These are phyloP conservation scores for Gymnodraco acuticeps DNA, from an alignment of 2,797 vertebrate genomes.

Conservation along the genomic window DNA sequence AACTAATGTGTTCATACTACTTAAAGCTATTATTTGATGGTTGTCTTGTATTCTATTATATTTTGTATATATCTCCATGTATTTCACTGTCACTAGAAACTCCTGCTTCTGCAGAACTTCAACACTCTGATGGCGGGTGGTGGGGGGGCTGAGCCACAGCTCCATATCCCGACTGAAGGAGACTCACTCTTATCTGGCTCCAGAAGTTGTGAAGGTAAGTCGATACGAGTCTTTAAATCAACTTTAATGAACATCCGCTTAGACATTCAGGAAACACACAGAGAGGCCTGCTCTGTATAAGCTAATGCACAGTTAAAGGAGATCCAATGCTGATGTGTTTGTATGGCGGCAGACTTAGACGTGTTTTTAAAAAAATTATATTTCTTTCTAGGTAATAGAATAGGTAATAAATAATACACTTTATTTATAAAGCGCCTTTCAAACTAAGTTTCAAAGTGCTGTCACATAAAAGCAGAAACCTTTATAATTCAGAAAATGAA, in stretches of 20 bases:
- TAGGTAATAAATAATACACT: no score
- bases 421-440: no score
- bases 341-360: not conserved
- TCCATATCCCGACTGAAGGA: constrained; percentile 97
- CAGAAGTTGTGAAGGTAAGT: constrained; percentile 93
- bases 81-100: constrained; percentile 85
- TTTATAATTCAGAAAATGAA: no score
- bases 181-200: constrained; percentile 92
- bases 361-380: not conserved
- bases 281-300: not conserved
- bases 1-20: no score
- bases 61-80: not conserved
- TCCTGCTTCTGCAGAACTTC: constrained; percentile 96
- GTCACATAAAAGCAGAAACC: no score
- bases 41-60: no score
- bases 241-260: not conserved
- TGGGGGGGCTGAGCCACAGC: constrained; percentile 96
- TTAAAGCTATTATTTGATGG: no score
- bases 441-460: no score
- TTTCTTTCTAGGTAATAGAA: not conserved
- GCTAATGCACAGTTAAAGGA: not conserved
- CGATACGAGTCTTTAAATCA: not conserved
- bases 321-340: not conserved
- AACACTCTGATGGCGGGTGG: constrained; percentile 96
- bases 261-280: not conserved